Evolutionary conservation across 2,888 invertebrate genomes (phyloP).

Genomic region (Amitus sp.): DNA sequence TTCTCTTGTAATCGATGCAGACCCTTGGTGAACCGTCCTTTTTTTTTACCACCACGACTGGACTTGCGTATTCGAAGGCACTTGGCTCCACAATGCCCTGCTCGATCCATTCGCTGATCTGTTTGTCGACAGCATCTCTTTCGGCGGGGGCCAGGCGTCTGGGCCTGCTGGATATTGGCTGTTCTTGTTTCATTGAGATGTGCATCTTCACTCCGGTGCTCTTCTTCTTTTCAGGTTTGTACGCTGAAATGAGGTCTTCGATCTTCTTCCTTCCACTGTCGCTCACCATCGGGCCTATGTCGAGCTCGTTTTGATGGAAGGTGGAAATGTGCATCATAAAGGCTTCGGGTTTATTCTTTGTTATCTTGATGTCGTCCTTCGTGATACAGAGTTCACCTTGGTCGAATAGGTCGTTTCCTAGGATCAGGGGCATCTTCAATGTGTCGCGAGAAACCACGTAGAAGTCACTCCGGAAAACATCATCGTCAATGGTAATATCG

Average conservation of each 20-base stretch:
- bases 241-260: not conserved
- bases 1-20: conserved; percentile 39
- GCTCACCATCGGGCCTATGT: conserved; percentile 5
- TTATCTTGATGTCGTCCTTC: conserved; percentile 7
- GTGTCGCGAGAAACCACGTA: conserved; percentile 17
- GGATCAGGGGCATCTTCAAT: conserved; percentile 12
- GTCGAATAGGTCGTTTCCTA: conserved; percentile 27
- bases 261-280: not conserved
- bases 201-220: conserved; percentile 5
- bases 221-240: not conserved
- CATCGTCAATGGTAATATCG: conserved; percentile 7
- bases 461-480: conserved; percentile 8
- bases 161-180: conserved; percentile 6
- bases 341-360: conserved; percentile 3
- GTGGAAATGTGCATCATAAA: conserved; percentile 9
- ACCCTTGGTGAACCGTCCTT: conserved; percentile 35
- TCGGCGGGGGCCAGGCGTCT: conserved; percentile 10
- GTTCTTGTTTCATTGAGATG: conserved; percentile 5
- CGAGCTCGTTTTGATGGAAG: conserved; percentile 2
- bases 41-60: conserved; percentile 39
- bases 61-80: conserved; percentile 43
- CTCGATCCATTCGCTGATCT: conserved; percentile 30
- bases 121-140: conserved; percentile 11
- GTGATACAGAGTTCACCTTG: conserved; percentile 13
- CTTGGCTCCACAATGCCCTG: conserved; percentile 40